Conservation (phyloP, 2,113 vertebrate genomes). For the Platichthys stellatus region DNA sequence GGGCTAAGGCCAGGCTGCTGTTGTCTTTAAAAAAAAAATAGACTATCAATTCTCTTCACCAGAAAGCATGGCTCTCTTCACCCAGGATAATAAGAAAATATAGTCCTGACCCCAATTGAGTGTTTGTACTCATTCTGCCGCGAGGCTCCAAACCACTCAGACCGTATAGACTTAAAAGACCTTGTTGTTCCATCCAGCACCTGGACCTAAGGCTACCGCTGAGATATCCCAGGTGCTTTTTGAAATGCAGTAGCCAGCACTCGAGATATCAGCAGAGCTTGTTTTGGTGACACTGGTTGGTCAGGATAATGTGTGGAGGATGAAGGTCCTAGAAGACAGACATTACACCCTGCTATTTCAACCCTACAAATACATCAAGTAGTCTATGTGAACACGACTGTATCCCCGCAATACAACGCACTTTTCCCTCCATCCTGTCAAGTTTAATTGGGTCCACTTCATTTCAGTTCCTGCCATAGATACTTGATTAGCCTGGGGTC, state of each 20-base stretch:
- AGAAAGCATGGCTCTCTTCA: slow-evolving; percentile 2
- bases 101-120: slow-evolving; percentile 1
- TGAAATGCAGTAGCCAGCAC: slow-evolving; percentile 1
- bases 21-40: background rate
- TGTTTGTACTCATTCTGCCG: slow-evolving; percentile 14
- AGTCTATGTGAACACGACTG: background rate
- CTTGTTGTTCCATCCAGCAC: slow-evolving; percentile 34
- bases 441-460: background rate
- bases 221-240: slow-evolving; percentile 31
- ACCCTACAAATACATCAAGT: background rate
- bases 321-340: background rate
- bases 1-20: background rate
- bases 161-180: slow-evolving; percentile 38
- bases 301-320: background rate
- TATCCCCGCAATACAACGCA: background rate
- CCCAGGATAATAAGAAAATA: slow-evolving; percentile 17
- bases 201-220: slow-evolving; percentile 46
- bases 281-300: slow-evolving; percentile 2
- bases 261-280: background rate
- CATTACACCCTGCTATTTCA: background rate
- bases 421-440: background rate
- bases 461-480: too few relatives aligned
- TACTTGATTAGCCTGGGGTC: background rate
- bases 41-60: background rate
- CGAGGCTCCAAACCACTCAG: slow-evolving; percentile 45